Evolutionary conservation across 1,140 invertebrate species (phyloP), one percentile per base, ranked within the genome.

Genomic region (Oedothorax gibbosus): DNA sequence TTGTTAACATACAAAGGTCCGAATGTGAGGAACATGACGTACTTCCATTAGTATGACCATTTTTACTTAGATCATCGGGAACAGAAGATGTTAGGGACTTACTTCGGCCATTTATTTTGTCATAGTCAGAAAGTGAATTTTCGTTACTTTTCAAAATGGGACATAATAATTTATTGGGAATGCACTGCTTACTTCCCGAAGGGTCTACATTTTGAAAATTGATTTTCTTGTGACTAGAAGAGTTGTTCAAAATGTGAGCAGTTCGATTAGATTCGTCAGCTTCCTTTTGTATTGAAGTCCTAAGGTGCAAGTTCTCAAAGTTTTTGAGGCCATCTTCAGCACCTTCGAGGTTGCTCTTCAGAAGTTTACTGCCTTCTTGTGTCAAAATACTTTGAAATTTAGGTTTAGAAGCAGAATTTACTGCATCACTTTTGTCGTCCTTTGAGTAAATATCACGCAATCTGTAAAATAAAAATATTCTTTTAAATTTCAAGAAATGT

Each of bases 391-490:
- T 53, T 71, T 71, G 69, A 18, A 49, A 53, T 9, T n/a, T 51
- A 49, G 54, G 14, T 6, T 53, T 68, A 10, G 35, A 14, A 9
- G 50, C 18, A 68, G 20, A n/a, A n/a, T 21, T 18, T 14, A 79
- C 8, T 0, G 64, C 1, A 18, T 79, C 64, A 75, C n/a, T 57
- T 54, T 68, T 68, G 21, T 66, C 53, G 0, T 79, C 77, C 10
- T 79, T 53, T 11, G 62, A 11, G 49, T 79, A 79, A 10, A 79
- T 7, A 56, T 62, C 77, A 68, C 77, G 18, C 10, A 79, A 56
- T 21, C 77, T 79, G 11, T 21, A 79, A 66, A 10, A 9, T 51
- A 65, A 65, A 15, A 10, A 64, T 35, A 35, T 35, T 35, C 35
- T 35, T 35, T 2, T 35, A 35, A 35, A 35, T 35, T 35, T 35